Evolutionary conservation across 2,113 vertebrate species (phyloP).

Genomic region (Ovis aries): ARS-UI_Ramb_v3.0 NC_056079.1:16716501-16717000

Average conservation of each 20-base stretch:
- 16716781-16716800: not conserved
- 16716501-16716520: not conserved
- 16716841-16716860: not conserved
- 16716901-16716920: not conserved
- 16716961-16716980: not conserved
- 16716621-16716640: not conserved
- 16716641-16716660: not conserved
- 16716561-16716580: not conserved
- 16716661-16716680: not conserved
- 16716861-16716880: not conserved
- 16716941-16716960: not conserved
- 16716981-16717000: not conserved
- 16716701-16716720: not conserved
- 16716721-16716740: not conserved
- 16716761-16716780: not conserved
- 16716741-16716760: not conserved
- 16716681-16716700: not conserved
- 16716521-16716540: not conserved
- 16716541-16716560: not conserved
- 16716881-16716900: not conserved
- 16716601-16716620: not conserved
- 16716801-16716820: not conserved
- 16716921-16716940: not conserved
- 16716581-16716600: not conserved
- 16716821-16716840: not conserved